phyloP scores from a whole-genome alignment of 2,113 vertebrate species.

The Zosterops hypoxanthus region DNA sequence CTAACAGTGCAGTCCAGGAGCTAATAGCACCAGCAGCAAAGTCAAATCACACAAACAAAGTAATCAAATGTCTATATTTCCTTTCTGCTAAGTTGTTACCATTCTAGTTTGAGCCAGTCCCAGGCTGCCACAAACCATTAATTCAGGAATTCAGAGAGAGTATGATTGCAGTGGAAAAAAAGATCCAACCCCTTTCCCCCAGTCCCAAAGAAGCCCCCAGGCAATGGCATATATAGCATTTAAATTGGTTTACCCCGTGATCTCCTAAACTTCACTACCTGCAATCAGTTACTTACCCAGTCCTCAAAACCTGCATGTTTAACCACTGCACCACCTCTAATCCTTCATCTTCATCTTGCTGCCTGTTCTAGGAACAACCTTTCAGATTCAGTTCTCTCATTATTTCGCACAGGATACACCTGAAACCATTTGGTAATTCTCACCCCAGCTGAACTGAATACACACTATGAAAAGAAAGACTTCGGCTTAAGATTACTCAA shows the following conservation, averaged over 20 bases:
- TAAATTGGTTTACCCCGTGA: conserved; percentile 58
- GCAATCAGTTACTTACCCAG: conserved; percentile 35
- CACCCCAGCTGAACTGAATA: not conserved
- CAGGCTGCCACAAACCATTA: conserved; percentile 76
- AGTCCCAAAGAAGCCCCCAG: conserved; percentile 33
- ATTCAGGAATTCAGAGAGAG: conserved; percentile 69
- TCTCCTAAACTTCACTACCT: conserved; percentile 37
- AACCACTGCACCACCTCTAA: conserved; percentile 4
- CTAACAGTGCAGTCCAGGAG: conserved; percentile 43
- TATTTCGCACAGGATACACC: not conserved
- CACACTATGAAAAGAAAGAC: not conserved
- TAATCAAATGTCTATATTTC: conserved; percentile 69
- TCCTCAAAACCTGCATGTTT: conserved; percentile 9
- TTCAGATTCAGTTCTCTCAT: not conserved
- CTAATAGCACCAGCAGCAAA: conserved; percentile 71
- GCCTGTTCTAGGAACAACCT: not conserved
- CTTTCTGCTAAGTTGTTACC: conserved; percentile 57
- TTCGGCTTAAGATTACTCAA: not conserved
- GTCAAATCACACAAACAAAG: conserved; percentile 77
- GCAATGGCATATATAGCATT: conserved; percentile 47
- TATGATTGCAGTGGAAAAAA: conserved; percentile 75
- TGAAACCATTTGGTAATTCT: not conserved
- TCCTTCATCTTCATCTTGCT: not conserved
- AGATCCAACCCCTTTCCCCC: conserved; percentile 14
- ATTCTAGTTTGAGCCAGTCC: conserved; percentile 72